A percentile compares a stretch with the other conserved stretches of the same genome.
Evolutionary conservation across 2,797 vertebrate species (phyloP).

Genomic region (Vespertilio murinus): DNA sequence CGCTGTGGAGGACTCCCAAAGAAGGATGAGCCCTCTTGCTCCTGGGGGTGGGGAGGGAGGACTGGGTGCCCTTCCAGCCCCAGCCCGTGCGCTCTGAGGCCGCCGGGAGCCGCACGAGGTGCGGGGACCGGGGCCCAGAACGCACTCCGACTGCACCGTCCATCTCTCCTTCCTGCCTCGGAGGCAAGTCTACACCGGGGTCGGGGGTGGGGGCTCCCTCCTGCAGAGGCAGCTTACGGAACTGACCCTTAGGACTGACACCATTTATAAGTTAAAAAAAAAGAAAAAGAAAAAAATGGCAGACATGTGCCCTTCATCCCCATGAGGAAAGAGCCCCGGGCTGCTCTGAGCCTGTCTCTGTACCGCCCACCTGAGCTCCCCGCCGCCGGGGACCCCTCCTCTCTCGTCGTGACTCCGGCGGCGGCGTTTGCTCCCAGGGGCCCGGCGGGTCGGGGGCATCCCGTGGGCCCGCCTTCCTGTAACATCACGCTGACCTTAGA

Average conservation of each 20-base stretch:
- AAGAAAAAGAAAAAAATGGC: background rate
- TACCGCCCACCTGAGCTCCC: background rate
- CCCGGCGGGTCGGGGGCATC: background rate
- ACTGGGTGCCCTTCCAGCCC: background rate
- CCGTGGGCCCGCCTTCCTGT: background rate
- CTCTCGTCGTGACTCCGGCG: background rate
- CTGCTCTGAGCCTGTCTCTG: background rate
- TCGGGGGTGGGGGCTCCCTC: background rate
- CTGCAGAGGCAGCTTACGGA: background rate
- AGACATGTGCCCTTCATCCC: background rate
- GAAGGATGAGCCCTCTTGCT: background rate
- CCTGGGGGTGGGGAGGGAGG: background rate
- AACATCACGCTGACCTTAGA: background rate
- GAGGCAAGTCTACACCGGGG: background rate
- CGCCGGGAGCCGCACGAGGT: background rate
- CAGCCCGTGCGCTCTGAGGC: background rate
- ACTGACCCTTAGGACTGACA: background rate
- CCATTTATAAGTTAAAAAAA: background rate
- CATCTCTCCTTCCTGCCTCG: background rate
- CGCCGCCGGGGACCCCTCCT: background rate
- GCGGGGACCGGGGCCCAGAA: background rate
- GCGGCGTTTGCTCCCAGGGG: background rate
- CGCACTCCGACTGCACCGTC: too few species aligned
- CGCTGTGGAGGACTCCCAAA: background rate
- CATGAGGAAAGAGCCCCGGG: background rate